phyloP scores from a whole-genome alignment of 1,140 invertebrate species.

The Chlorops oryzae region DNA sequence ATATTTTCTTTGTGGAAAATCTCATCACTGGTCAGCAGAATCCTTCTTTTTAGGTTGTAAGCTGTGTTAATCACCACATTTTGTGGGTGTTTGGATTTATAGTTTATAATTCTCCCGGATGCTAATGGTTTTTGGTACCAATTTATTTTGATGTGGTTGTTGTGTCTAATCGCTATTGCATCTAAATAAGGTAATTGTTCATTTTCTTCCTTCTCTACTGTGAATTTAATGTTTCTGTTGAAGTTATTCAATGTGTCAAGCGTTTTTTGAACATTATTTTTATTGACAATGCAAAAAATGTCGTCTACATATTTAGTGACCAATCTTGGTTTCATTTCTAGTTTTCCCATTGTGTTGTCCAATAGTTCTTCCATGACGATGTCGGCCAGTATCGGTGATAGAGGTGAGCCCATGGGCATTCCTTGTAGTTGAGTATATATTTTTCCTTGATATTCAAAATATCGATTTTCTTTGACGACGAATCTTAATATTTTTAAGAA shows the following conservation, averaged over 20 bases:
- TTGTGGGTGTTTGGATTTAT: too few relatives aligned
- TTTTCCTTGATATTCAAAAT: neutral
- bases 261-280: neutral
- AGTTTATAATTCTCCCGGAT: too few relatives aligned
- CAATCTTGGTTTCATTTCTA: neutral
- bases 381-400: neutral
- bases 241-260: neutral
- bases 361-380: slow-evolving; percentile 6
- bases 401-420: slow-evolving; percentile 3
- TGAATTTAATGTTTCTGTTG: neutral
- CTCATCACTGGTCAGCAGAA: too few relatives aligned
- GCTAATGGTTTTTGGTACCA: too few relatives aligned
- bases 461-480: neutral
- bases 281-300: neutral
- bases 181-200: too few relatives aligned
- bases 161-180: too few relatives aligned
- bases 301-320: slow-evolving; percentile 1
- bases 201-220: too few relatives aligned
- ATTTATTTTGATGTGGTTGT: too few relatives aligned
- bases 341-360: neutral
- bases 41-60: too few relatives aligned
- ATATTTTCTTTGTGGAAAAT: too few relatives aligned
- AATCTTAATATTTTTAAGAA: slow-evolving; percentile 2
- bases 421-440: neutral
- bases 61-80: too few relatives aligned